Conservation (phyloP, 2,113 vertebrate genomes). For the Nibea coibor region DNA sequence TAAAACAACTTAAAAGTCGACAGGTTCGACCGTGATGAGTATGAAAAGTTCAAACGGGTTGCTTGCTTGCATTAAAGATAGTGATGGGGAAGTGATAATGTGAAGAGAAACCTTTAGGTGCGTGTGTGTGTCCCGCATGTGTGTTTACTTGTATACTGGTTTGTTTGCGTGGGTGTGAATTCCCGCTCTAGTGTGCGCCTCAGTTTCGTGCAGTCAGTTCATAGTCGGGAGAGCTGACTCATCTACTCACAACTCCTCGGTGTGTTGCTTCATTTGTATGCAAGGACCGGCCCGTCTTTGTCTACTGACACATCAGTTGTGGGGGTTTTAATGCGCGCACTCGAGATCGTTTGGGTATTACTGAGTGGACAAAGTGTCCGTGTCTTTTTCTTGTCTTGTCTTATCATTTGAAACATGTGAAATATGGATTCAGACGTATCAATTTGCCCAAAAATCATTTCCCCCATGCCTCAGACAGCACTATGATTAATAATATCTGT, state of each 20-base stretch:
- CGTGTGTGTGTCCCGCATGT: constrained; percentile 9
- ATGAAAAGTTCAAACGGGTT: constrained; percentile 13
- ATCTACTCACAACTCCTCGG: constrained; percentile 34
- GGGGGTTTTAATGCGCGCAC: neutral
- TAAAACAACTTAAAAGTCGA: constrained; percentile 22
- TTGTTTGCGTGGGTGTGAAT: constrained; percentile 18
- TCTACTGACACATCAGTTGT: neutral
- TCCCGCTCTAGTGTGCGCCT: constrained; percentile 27
- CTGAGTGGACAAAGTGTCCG: neutral
- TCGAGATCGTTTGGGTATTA: neutral
- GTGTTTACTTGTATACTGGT: constrained; percentile 7
- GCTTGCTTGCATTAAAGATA: neutral
- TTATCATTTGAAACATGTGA: neutral
- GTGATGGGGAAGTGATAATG: neutral
- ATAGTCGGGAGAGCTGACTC: constrained; percentile 42
- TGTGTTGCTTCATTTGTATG: constrained; percentile 35
- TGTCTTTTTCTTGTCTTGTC: neutral
- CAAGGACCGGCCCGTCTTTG: constrained; percentile 8
- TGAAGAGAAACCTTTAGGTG: neutral
- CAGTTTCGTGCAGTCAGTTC: constrained; percentile 22
- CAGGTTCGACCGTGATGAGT: constrained; percentile 24
- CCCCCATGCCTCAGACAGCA: neutral
- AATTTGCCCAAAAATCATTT: constrained; percentile 10
- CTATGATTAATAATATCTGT: constrained; percentile 10
- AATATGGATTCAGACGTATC: neutral